These are phyloP conservation scores for Liposcelis brunnea DNA, from an alignment of 2,888 invertebrate species.

Conservation along the genomic window DNA sequence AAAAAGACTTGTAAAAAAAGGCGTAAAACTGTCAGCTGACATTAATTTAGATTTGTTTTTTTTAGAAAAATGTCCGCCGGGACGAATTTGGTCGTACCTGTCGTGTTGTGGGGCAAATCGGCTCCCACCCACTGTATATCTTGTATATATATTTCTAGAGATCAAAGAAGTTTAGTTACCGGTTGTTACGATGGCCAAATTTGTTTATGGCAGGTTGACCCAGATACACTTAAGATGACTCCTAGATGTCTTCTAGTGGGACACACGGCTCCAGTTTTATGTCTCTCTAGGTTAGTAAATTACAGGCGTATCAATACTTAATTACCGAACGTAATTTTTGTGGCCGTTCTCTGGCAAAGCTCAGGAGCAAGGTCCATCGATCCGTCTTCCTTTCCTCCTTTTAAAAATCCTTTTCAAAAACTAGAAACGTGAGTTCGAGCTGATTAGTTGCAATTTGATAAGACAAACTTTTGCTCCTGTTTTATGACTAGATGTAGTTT, in stretches of 20 bases:
- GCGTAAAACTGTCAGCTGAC: no score
- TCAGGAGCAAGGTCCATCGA: no score
- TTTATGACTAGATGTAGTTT: no score
- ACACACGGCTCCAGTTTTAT: conserved; percentile 85
- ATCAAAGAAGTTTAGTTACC: conserved; percentile 83
- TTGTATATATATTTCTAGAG: conserved; percentile 76
- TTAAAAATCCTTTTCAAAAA: no score
- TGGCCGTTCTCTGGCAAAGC: no score
- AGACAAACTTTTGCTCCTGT: no score
- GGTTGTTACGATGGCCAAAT: conserved; percentile 98
- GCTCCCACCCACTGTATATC: conserved; percentile 96
- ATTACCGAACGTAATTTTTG: no score
- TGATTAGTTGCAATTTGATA: no score
- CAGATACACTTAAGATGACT: conserved; percentile 69
- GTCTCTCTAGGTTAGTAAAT: conserved; percentile 54
- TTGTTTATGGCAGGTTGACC: conserved; percentile 84
- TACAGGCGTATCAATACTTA: no score
- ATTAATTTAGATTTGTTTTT: conserved; percentile 8
- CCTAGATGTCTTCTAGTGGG: conserved; percentile 87
- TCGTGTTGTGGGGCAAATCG: conserved; percentile 92
- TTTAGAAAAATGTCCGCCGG: conserved; percentile 44
- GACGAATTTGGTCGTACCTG: conserved; percentile 86
- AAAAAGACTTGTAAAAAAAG: no score
- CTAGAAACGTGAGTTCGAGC: no score
- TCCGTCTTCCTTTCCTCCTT: no score